Evolutionary conservation across 2,113 vertebrate species (phyloP).

Genomic region (Numida meleagris): DNA sequence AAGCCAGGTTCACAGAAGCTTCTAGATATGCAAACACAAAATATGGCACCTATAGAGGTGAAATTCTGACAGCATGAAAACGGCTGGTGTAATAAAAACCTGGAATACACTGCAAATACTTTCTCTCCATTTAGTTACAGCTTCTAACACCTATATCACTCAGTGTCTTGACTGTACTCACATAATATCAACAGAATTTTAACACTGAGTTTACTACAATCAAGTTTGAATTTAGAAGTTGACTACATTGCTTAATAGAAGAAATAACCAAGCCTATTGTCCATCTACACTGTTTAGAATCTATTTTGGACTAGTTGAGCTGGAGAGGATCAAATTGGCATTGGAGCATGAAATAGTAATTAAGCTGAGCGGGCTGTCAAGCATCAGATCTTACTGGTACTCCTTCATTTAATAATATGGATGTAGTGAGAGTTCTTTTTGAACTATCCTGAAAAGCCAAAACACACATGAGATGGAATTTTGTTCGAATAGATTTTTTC

Average conservation of each 20-base stretch:
- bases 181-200: accelerated
- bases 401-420: not conserved
- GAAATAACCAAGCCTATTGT: not conserved
- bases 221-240: not conserved
- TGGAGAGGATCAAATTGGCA: not conserved
- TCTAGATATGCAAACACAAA: not conserved
- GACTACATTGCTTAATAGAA: not conserved
- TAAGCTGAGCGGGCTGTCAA: not conserved
- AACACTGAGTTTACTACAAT: not conserved
- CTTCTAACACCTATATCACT: not conserved
- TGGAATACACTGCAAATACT: not conserved
- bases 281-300: not conserved
- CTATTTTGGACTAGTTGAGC: not conserved
- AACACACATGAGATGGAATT: not conserved
- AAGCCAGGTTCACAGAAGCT: not conserved
- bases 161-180: not conserved
- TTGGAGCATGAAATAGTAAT: not conserved
- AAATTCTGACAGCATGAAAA: not conserved
- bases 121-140: not conserved
- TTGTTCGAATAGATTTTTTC: not conserved
- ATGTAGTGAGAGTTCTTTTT: not conserved
- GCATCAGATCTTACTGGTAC: not conserved
- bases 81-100: not conserved
- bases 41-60: not conserved
- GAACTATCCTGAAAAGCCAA: not conserved